These are phyloP conservation scores for Tachyglossus aculeatus DNA, from an alignment of 2,797 vertebrate genomes.

Conservation along the genomic window DNA sequence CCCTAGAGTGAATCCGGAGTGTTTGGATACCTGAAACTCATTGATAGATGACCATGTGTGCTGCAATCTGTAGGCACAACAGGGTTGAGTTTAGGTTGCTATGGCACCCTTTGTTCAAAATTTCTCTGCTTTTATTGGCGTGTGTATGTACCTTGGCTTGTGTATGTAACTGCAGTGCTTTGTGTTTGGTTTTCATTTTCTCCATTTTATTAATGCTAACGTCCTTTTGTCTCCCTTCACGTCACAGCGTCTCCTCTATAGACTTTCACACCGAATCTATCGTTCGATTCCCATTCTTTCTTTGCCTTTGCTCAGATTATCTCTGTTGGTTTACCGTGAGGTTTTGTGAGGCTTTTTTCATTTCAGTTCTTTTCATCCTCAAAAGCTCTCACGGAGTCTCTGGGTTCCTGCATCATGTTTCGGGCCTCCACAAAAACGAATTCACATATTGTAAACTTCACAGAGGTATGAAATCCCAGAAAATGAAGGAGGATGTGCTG, in stretches of 20 bases:
- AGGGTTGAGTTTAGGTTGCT: slow-evolving; percentile 33
- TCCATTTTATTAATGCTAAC: neutral
- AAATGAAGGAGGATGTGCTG: too few species aligned
- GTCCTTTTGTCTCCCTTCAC: neutral
- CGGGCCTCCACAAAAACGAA: neutral
- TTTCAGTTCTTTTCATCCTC: neutral
- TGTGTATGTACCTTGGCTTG: slow-evolving; percentile 19
- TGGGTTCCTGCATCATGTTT: too few species aligned
- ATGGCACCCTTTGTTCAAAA: slow-evolving; percentile 54
- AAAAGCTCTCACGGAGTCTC: neutral
- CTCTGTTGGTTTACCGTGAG: neutral
- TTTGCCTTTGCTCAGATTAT: neutral
- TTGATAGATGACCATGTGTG: slow-evolving; percentile 7
- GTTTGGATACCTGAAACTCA: neutral
- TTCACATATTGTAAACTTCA: neutral
- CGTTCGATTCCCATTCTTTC: neutral
- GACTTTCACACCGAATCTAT: neutral
- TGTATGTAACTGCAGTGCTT: neutral
- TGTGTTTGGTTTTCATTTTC: neutral
- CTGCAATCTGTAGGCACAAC: neutral
- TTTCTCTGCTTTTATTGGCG: slow-evolving; percentile 6
- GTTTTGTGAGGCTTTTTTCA: neutral
- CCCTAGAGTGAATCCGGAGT: fast-evolving
- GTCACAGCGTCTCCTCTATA: fast-evolving
- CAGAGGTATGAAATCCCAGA: too few species aligned